A percentile compares a stretch with the other conserved stretches of the same genome.
Evolutionary conservation across 92 coral and sea anemone species (phyloP).

Genomic region (Epizoanthus ramosus): DNA sequence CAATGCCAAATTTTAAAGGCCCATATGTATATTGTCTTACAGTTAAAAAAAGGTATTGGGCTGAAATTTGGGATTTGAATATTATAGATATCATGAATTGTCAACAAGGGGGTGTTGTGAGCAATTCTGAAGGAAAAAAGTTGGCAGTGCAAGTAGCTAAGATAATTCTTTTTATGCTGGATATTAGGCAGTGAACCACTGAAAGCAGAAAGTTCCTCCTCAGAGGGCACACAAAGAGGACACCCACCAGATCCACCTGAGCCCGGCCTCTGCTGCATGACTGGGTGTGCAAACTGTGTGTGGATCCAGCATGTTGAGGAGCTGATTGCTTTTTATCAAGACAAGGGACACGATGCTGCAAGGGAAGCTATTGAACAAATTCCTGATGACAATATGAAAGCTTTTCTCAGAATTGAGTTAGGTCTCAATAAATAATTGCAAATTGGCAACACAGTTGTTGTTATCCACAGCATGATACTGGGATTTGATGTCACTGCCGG

Average conservation of each 20-base stretch:
- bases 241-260: slow-evolving; percentile 87
- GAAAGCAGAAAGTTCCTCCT: neutral
- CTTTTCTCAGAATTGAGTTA: slow-evolving; percentile 78
- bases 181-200: neutral
- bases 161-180: neutral
- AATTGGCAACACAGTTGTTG: neutral
- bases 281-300: slow-evolving; percentile 98
- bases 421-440: slow-evolving; percentile 34
- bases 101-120: no score
- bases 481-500: no score
- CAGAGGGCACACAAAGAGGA: neutral
- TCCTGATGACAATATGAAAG: slow-evolving; percentile 85
- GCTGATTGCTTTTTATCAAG: slow-evolving; percentile 66
- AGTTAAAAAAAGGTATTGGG: no score
- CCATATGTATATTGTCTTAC: no score
- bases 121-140: no score
- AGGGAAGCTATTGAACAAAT: slow-evolving; percentile 79
- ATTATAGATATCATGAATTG: no score
- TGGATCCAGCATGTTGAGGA: slow-evolving; percentile 91
- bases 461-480: no score
- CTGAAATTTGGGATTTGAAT: no score
- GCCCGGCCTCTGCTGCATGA: slow-evolving; percentile 92
- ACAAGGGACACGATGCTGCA: slow-evolving; percentile 60
- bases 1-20: no score
- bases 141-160: no score